phyloP scores from a whole-genome alignment of 35 echinoderm and acorn worm species.

The Patiria miniata region DNA sequence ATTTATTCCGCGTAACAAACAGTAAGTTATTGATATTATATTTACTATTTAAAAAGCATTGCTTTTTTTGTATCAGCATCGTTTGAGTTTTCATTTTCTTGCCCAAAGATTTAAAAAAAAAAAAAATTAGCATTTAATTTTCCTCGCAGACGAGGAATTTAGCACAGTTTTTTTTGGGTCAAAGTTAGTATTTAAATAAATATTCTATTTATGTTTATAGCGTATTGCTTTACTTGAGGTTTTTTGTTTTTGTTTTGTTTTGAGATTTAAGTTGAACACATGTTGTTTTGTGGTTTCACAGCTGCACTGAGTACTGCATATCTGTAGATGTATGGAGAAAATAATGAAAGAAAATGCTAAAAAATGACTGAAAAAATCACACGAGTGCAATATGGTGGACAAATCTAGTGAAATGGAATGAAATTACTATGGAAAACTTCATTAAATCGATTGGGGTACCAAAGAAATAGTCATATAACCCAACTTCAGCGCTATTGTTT shows the following conservation, averaged over 20 bases:
- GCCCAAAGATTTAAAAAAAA: neutral
- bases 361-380: neutral
- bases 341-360: neutral
- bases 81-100: neutral
- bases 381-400: neutral
- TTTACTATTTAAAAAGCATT: constrained; percentile 1
- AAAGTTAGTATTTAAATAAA: neutral
- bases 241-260: neutral
- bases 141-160: neutral
- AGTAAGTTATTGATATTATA: constrained; percentile 20
- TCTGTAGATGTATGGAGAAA: neutral
- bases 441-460: no score
- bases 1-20: constrained; percentile 6
- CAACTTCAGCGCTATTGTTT: no score
- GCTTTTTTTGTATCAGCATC: neutral
- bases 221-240: neutral
- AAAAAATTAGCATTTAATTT: neutral
- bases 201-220: neutral
- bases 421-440: no score
- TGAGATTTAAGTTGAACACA: neutral
- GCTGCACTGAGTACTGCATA: neutral
- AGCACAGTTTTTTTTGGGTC: neutral
- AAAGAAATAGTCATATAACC: no score
- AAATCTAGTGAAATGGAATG: no score
- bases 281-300: neutral